Evolutionary conservation across 2,797 vertebrate genomes (phyloP).

Genomic region (Dendrocincla fuliginosa): DNA sequence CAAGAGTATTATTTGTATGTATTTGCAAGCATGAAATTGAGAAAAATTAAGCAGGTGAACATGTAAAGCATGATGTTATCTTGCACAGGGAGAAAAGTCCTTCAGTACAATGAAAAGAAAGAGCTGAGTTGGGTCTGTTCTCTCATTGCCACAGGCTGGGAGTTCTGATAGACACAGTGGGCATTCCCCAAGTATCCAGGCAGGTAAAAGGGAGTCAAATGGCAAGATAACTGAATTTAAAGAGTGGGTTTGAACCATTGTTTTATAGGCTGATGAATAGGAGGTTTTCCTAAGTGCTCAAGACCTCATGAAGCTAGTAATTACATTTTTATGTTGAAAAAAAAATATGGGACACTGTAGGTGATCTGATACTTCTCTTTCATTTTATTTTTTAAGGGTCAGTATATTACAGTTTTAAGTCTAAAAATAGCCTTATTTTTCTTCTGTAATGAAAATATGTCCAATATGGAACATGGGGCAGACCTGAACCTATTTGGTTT

Average conservation of each 20-base stretch:
- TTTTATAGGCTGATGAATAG: not conserved
- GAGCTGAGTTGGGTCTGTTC: not conserved
- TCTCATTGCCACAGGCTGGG: not conserved
- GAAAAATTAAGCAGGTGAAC: not conserved
- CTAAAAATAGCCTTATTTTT: not conserved
- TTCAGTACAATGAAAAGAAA: not conserved
- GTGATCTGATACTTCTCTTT: not conserved
- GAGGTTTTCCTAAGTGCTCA: not conserved
- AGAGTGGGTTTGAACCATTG: not conserved
- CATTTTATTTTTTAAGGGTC: not conserved
- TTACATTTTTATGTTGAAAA: not conserved
- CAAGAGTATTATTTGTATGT: not conserved
- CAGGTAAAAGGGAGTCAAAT: not conserved
- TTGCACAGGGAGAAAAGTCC: not conserved
- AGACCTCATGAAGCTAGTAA: not conserved
- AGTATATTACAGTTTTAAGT: not conserved
- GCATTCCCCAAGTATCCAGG: not conserved
- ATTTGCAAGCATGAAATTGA: not conserved
- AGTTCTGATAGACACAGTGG: not conserved
- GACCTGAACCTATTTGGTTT: not conserved
- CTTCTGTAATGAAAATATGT: not conserved
- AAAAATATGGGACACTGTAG: not conserved
- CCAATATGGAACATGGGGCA: not conserved
- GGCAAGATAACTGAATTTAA: not conserved
- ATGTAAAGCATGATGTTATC: not conserved